Percentiles rank a stretch among this genome's conserved stretches.
Evolutionary conservation across 2,797 vertebrate genomes (phyloP).

Genomic region (Paguma larvata): DNA sequence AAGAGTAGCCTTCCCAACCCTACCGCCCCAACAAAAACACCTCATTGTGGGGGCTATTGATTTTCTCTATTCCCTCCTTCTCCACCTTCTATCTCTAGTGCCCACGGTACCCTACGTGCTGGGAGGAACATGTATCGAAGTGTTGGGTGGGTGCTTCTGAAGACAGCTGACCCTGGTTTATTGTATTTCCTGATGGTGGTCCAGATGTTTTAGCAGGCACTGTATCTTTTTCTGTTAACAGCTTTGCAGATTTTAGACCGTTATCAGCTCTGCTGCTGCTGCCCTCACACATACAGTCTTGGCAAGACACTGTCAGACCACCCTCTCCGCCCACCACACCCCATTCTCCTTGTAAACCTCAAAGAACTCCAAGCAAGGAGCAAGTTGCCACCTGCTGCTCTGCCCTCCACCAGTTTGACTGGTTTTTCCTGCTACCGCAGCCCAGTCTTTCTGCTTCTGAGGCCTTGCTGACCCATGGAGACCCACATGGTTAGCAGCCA

Average conservation of each 20-base stretch:
- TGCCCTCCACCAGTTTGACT: slow-evolving; percentile 77
- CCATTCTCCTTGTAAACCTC: slow-evolving; percentile 35
- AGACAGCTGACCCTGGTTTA: neutral
- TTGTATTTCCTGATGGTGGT: neutral
- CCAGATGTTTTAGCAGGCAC: neutral
- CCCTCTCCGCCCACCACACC: slow-evolving; percentile 13
- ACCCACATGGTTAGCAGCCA: slow-evolving; percentile 76
- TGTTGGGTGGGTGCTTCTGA: neutral
- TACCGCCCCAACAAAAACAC: neutral
- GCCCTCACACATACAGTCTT: slow-evolving; percentile 21
- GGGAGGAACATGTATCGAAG: neutral
- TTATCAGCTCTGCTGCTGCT: slow-evolving; percentile 52
- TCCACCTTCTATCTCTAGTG: neutral
- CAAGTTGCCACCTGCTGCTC: slow-evolving; percentile 71
- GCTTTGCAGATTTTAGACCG: neutral
- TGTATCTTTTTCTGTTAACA: neutral
- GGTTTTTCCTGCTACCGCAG: slow-evolving; percentile 83
- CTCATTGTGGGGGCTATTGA: neutral
- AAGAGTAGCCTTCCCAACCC: neutral
- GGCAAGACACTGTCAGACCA: neutral
- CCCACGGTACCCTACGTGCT: neutral
- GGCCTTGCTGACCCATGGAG: slow-evolving; percentile 81
- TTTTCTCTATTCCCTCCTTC: neutral
- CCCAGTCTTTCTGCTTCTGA: slow-evolving; percentile 72
- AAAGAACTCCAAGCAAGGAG: slow-evolving; percentile 67